Evolutionary conservation across 1,140 invertebrate genomes (phyloP).

Genomic region (Brachionus rotundiformis): DNA sequence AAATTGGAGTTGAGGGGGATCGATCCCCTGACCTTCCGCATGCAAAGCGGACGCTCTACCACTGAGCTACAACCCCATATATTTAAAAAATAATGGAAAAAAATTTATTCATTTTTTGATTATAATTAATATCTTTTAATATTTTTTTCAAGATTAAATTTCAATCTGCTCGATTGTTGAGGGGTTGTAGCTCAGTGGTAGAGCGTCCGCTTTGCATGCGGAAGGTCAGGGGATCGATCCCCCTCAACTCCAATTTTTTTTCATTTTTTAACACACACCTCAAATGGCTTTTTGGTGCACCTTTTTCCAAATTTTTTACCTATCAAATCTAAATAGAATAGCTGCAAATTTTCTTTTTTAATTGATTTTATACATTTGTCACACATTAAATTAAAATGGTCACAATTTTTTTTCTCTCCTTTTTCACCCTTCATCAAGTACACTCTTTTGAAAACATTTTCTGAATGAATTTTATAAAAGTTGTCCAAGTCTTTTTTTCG

Average conservation of each 20-base stretch:
- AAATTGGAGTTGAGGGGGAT: conserved; percentile 51
- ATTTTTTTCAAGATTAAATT: too few species aligned
- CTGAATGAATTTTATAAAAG: conserved; percentile 26
- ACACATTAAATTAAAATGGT: conserved; percentile 4
- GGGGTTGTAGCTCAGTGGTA: conserved; percentile 53
- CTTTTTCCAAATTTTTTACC: conserved; percentile 7
- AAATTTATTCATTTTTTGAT: background rate
- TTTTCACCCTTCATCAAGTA: background rate
- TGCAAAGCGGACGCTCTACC: conserved; percentile 53
- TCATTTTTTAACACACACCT: background rate
- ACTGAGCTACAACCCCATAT: conserved; percentile 51
- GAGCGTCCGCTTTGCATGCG: conserved; percentile 53
- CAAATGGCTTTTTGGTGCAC: background rate
- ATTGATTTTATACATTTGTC: conserved; percentile 1
- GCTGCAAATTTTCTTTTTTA: background rate
- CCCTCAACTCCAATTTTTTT: conserved; percentile 52
- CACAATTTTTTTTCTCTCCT: background rate
- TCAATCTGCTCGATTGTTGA: background rate
- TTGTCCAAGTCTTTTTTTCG: background rate
- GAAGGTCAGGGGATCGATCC: conserved; percentile 53
- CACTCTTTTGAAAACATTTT: background rate
- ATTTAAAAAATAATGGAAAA: background rate
- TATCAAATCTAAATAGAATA: conserved; percentile 36
- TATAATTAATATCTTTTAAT: too few species aligned
- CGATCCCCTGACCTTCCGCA: conserved; percentile 53